These are phyloP conservation scores for Cyclopterus lumpus DNA, from an alignment of 2,797 vertebrate species.

Conservation along the genomic window DNA sequence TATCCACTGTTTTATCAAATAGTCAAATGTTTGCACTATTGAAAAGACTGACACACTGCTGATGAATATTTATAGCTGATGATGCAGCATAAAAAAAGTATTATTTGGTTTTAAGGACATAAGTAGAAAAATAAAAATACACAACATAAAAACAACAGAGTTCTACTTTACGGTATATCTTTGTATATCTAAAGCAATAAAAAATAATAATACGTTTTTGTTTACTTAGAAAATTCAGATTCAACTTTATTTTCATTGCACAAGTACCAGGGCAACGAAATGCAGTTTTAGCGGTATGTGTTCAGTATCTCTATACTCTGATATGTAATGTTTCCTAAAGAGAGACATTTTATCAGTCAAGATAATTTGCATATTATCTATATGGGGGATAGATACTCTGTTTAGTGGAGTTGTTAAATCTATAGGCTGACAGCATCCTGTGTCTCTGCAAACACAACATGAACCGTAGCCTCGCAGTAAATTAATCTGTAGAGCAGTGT, in stretches of 20 bases:
- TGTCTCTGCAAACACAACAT: conserved; percentile 3
- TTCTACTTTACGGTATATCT: neutral
- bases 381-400: neutral
- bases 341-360: neutral
- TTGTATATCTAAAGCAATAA: neutral
- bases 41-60: neutral
- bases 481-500: neutral
- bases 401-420: conserved; percentile 17
- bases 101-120: neutral
- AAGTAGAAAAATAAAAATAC: neutral
- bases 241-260: too few relatives aligned
- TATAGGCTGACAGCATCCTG: conserved; percentile 7
- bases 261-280: too few relatives aligned
- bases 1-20: neutral
- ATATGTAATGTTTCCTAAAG: neutral
- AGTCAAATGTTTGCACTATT: neutral
- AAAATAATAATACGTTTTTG: neutral
- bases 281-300: too few relatives aligned
- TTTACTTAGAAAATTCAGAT: neutral
- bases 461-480: neutral
- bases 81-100: neutral
- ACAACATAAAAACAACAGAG: neutral
- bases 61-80: neutral
- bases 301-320: neutral
- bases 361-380: conserved; percentile 18